Evolutionary conservation across 2,113 vertebrate species (phyloP).

Genomic region (Bos taurus): ARS-UCD2.0 NC_037331.1:14563001-14563500

Average conservation of each 20-base stretch:
- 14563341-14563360: neutral
- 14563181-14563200: neutral
- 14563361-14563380: neutral
- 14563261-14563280: neutral
- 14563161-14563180: neutral
- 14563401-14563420: neutral
- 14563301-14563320: neutral
- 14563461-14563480: neutral
- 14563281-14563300: neutral
- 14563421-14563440: neutral
- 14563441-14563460: neutral
- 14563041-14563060: neutral
- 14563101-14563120: neutral
- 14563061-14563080: neutral
- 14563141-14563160: neutral
- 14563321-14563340: neutral
- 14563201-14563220: neutral
- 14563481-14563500: neutral
- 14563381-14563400: neutral
- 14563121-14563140: neutral
- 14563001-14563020: neutral
- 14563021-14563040: neutral
- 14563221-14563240: neutral
- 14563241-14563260: neutral
- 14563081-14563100: neutral